phyloP scores from a whole-genome alignment of 2,113 vertebrate genomes.

The Notarius lentiginosus region DNA sequence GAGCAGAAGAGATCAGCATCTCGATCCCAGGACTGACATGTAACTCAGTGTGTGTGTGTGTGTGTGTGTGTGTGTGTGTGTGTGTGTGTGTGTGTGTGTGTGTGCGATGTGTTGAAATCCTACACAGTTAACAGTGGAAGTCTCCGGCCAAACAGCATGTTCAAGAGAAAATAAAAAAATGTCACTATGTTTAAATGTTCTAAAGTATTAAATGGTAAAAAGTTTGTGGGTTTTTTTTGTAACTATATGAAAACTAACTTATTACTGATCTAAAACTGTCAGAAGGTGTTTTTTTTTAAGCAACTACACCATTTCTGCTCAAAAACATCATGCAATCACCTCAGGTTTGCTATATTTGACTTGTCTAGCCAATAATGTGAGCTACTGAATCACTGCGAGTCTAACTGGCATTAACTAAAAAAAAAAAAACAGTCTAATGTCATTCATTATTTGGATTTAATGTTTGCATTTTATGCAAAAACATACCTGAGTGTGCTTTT shows the following conservation, averaged over 20 bases:
- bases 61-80: too few species aligned
- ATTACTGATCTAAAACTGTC: not conserved
- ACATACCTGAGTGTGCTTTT: not conserved
- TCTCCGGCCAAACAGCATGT: not conserved
- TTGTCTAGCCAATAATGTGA: not conserved
- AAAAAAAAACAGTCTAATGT: not conserved
- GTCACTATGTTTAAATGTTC: not conserved
- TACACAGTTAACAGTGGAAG: not conserved
- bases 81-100: too few species aligned
- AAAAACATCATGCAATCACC: not conserved
- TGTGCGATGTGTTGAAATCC: too few species aligned
- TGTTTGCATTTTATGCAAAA: not conserved
- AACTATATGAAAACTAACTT: not conserved
- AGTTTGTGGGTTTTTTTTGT: not conserved
- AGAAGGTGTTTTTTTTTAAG: not conserved
- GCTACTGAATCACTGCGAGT: not conserved
- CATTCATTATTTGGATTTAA: not conserved
- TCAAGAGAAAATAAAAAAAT: not conserved
- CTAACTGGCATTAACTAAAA: not conserved
- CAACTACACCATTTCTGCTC: not conserved
- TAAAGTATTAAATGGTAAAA: not conserved
- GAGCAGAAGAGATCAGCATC: too few species aligned
- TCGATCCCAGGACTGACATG: too few species aligned
- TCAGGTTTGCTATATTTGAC: not conserved
- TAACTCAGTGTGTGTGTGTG: too few species aligned